Evolutionary conservation across 2,113 vertebrate genomes (phyloP).

Genomic region (Istiophorus platypterus): DNA sequence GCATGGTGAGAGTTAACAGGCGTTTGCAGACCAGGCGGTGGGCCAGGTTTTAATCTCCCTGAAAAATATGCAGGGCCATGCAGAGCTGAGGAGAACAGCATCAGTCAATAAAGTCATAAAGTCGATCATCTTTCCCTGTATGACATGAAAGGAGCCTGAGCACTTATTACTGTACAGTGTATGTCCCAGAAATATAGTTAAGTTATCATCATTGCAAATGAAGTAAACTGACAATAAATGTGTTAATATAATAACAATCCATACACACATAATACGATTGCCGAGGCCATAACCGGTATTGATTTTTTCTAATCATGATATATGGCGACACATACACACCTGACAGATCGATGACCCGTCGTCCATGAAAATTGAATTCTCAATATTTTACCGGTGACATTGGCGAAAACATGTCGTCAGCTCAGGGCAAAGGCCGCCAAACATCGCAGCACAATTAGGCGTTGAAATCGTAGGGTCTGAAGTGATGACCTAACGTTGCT

Average conservation of each 20-base stretch:
- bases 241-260: neutral
- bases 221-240: neutral
- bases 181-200: neutral
- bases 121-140: neutral
- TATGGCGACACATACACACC: too few species aligned
- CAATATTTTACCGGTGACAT: neutral
- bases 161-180: neutral
- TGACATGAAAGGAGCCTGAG: neutral
- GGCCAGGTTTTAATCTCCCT: conserved; percentile 44
- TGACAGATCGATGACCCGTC: too few species aligned
- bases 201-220: neutral
- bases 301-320: conserved; percentile 6
- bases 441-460: neutral
- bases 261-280: neutral
- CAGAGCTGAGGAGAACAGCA: neutral
- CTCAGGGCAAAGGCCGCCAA: neutral
- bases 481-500: too few species aligned
- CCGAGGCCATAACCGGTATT: neutral
- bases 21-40: conserved; percentile 21
- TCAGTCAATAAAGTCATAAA: neutral
- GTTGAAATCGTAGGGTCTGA: neutral
- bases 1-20: conserved; percentile 5
- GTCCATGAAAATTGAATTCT: neutral
- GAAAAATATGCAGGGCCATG: conserved; percentile 27
- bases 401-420: neutral